Conservation (phyloP, 2,797 vertebrate species). For the Micromesistius poutassou region DNA sequence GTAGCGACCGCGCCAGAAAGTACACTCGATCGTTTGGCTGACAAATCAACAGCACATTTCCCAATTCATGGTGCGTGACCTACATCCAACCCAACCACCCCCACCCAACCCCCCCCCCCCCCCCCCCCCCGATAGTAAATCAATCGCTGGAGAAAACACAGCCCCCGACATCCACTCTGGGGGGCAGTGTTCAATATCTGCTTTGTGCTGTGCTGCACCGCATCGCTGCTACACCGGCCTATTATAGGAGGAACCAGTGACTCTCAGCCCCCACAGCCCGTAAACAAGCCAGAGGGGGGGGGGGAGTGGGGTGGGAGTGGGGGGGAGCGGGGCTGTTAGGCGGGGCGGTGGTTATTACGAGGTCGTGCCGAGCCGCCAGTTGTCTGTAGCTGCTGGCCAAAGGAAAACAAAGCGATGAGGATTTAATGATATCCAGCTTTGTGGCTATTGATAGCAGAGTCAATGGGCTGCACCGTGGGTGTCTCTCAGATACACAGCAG, state of each 20-base stretch:
- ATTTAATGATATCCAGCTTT: constrained; percentile 82
- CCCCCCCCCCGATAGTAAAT: constrained; percentile 23
- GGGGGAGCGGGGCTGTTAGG: background rate
- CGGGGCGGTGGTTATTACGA: constrained; percentile 66
- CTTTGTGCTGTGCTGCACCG: constrained; percentile 38
- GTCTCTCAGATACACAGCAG: constrained; percentile 77
- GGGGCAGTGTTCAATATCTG: constrained; percentile 56
- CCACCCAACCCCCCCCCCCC: background rate
- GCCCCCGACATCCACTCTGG: constrained; percentile 43
- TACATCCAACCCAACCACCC: background rate
- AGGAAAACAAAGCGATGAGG: constrained; percentile 74
- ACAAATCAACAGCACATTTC: constrained; percentile 43
- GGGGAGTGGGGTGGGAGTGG: background rate
- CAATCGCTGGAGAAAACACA: constrained; percentile 47
- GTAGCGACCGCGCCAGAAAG: background rate
- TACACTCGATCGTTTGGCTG: constrained; percentile 30
- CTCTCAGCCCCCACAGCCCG: constrained; percentile 56
- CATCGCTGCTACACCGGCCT: constrained; percentile 55
- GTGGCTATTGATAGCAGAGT: constrained; percentile 78
- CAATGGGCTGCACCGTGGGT: constrained; percentile 75
- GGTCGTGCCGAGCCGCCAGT: constrained; percentile 68
- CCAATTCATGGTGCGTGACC: constrained; percentile 31
- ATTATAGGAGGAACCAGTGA: constrained; percentile 59
- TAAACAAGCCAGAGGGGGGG: constrained; percentile 58
- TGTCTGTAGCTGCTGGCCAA: constrained; percentile 59